A percentile compares a stretch with the other conserved stretches of the same genome.
These are phyloP conservation scores for Antheraea mylitta DNA, from an alignment of 1,140 invertebrate species.

Conservation along the genomic window DNA sequence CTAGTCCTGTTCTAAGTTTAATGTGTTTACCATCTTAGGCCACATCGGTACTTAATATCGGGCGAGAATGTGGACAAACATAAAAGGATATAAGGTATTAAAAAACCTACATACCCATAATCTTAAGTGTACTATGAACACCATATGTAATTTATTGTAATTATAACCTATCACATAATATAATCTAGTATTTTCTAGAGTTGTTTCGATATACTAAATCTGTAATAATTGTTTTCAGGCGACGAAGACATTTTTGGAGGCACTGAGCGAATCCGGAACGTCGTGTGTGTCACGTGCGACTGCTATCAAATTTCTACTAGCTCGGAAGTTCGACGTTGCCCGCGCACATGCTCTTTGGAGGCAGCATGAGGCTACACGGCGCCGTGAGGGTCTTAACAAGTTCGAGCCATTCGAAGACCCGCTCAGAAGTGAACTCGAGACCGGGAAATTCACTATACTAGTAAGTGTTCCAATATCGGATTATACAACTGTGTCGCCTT, in stretches of 20 bases:
- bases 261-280: constrained; percentile 83
- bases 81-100: no score
- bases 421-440: constrained; percentile 91
- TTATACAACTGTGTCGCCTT: no score
- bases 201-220: not conserved
- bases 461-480: constrained; percentile 81
- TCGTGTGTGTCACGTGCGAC: constrained; percentile 83
- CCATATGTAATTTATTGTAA: no score
- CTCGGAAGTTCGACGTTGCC: constrained; percentile 95
- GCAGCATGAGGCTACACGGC: constrained; percentile 93
- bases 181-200: no score
- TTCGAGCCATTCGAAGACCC: constrained; percentile 91
- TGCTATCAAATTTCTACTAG: constrained; percentile 96
- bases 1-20: no score
- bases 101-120: no score
- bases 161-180: no score
- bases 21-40: no score
- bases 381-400: constrained; percentile 90
- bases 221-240: constrained; percentile 79
- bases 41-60: no score
- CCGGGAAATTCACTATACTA: constrained; percentile 98
- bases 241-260: constrained; percentile 88
- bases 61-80: no score
- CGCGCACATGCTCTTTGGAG: constrained; percentile 93
- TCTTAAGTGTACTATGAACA: no score